Conservation (phyloP, 2,797 vertebrate species). For the Arctocebus calabarensis region DNA sequence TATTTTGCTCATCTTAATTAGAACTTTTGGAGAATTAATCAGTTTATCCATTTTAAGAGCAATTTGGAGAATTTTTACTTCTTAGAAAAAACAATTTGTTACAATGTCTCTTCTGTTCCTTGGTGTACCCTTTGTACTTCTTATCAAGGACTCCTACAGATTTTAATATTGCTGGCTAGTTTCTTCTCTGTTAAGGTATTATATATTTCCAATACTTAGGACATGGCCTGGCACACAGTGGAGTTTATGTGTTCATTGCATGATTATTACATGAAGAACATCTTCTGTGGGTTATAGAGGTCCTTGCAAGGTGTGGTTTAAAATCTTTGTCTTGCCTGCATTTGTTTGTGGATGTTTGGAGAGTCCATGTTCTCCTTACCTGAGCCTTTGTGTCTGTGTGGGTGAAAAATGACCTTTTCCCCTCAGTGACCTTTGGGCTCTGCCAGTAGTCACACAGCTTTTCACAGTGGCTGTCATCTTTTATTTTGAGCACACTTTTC, state of each 20-base stretch:
- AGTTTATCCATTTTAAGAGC: constrained; percentile 26
- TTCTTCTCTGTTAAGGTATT: not conserved
- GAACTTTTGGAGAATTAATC: constrained; percentile 22
- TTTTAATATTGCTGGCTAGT: not conserved
- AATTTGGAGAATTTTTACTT: constrained; percentile 27
- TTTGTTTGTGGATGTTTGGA: not conserved
- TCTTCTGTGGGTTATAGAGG: not conserved
- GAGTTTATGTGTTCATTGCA: not conserved
- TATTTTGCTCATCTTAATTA: not conserved
- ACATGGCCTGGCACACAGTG: not conserved
- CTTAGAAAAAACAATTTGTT: not conserved
- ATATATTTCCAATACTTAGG: constrained; percentile 1
- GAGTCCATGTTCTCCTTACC: not conserved
- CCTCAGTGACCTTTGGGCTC: not conserved
- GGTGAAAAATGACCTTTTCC: not conserved
- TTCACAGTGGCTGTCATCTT: not conserved
- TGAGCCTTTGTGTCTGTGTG: not conserved
- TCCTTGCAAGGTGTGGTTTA: constrained; percentile 54
- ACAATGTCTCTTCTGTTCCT: not conserved
- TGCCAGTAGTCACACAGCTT: not conserved
- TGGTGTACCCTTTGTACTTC: not conserved
- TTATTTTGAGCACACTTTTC: not conserved
- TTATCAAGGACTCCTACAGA: not conserved
- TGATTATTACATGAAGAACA: not conserved
- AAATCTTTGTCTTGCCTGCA: not conserved